Evolutionary conservation across 2,888 invertebrate species (phyloP).

Genomic region (Tholera decimalis): DNA sequence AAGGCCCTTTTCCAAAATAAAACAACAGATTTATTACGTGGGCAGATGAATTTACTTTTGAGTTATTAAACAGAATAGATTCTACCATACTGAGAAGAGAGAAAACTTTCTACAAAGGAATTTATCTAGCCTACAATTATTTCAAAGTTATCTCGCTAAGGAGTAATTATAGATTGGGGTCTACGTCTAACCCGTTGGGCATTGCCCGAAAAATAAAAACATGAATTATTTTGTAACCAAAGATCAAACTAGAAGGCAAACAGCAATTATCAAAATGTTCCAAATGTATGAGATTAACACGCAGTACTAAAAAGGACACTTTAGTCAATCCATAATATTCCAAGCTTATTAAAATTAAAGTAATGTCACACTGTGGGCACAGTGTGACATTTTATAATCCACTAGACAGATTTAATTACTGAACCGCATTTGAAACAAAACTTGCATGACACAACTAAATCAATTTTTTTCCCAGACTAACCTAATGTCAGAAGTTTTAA

Average conservation of each 20-base stretch:
- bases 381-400: background rate
- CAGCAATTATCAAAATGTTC: background rate
- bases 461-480: conserved; percentile 35
- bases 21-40: background rate
- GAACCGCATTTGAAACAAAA: conserved; percentile 13
- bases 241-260: background rate
- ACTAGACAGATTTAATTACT: conserved; percentile 18
- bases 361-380: too few species aligned
- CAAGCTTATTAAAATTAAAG: background rate
- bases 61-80: conserved; percentile 5
- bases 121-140: conserved; percentile 27
- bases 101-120: conserved; percentile 29
- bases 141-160: background rate
- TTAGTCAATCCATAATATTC: background rate
- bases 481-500: conserved; percentile 19
- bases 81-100: background rate
- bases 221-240: background rate
- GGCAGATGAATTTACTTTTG: background rate
- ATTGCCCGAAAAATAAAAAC: background rate
- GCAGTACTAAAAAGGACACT: background rate
- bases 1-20: background rate
- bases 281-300: background rate
- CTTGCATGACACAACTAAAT: conserved; percentile 25
- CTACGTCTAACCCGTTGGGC: background rate
- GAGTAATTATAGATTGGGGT: conserved; percentile 20